Conservation (phyloP, 2,888 invertebrate species). For the Ochlodes sylvanus region DNA sequence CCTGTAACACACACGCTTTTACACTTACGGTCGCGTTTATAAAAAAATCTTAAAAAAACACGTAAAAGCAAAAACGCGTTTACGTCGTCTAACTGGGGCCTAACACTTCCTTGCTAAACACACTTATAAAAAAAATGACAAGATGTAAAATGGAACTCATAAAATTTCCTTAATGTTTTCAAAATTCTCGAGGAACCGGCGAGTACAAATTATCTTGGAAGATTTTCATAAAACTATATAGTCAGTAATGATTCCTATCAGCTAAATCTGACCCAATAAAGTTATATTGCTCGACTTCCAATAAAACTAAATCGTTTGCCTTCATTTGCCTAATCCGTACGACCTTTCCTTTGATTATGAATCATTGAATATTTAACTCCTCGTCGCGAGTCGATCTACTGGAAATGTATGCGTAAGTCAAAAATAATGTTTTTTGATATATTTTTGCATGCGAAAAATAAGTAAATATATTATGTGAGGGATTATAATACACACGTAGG, state of each 20-base stretch:
- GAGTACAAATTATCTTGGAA: neutral
- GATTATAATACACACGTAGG: too few species aligned
- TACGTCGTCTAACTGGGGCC: too few species aligned
- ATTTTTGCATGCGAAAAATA: neutral
- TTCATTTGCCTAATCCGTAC: slow-evolving; percentile 22
- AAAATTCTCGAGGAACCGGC: neutral
- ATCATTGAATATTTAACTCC: slow-evolving; percentile 8
- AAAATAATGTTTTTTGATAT: too few species aligned
- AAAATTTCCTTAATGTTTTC: too few species aligned
- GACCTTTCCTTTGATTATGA: slow-evolving; percentile 20
- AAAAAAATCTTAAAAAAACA: too few species aligned
- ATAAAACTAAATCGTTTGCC: slow-evolving; percentile 21
- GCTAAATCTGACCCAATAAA: slow-evolving; percentile 18
- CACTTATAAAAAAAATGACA: too few species aligned
- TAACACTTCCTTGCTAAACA: too few species aligned
- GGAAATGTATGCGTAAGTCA: neutral
- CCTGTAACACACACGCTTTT: too few species aligned
- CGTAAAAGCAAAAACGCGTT: too few species aligned
- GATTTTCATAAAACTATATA: slow-evolving; percentile 4
- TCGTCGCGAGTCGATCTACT: neutral
- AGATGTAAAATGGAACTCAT: too few species aligned
- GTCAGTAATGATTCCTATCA: slow-evolving; percentile 2
- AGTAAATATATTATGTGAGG: neutral
- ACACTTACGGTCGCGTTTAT: too few species aligned
- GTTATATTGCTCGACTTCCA: slow-evolving; percentile 4